phyloP scores from a whole-genome alignment of 2,797 vertebrate species.

The Lindbergichthys nudifrons region DNA sequence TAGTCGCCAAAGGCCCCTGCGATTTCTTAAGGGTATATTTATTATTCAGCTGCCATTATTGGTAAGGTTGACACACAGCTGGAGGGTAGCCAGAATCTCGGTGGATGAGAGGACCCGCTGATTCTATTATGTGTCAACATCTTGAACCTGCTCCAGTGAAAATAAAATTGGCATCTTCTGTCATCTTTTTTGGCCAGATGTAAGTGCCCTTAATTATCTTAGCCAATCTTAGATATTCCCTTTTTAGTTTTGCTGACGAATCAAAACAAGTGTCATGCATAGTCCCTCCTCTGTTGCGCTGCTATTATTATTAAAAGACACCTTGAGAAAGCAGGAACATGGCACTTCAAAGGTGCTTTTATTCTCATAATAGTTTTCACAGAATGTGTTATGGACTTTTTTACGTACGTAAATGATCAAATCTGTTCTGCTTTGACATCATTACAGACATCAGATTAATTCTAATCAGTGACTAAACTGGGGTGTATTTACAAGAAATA shows the following conservation, averaged over 20 bases:
- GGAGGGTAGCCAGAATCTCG: constrained; percentile 54
- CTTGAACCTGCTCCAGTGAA: constrained; percentile 27
- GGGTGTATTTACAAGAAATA: neutral
- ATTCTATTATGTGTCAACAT: constrained; percentile 46
- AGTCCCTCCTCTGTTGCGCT: constrained; percentile 1
- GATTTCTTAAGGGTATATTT: constrained; percentile 69
- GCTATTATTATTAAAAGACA: constrained; percentile 41
- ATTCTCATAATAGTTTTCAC: constrained; percentile 10
- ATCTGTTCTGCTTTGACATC: neutral
- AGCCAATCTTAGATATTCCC: constrained; percentile 44
- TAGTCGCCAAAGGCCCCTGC: constrained; percentile 11
- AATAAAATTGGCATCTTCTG: constrained; percentile 14
- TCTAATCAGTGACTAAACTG: neutral
- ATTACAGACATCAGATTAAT: neutral
- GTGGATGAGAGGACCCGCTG: constrained; percentile 46
- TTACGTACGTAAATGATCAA: constrained; percentile 1
- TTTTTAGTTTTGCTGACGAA: constrained; percentile 55
- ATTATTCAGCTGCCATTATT: constrained; percentile 73
- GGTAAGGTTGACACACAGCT: constrained; percentile 70
- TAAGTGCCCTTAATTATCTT: constrained; percentile 42
- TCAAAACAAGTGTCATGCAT: constrained; percentile 10
- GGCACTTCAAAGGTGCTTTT: constrained; percentile 25
- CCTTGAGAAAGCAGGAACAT: constrained; percentile 8
- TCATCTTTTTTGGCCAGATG: constrained; percentile 25
- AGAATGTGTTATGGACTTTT: constrained; percentile 1